Base-by-base conservation (phyloP, 2,113 vertebrate species). In the Promerops cafer region DNA sequence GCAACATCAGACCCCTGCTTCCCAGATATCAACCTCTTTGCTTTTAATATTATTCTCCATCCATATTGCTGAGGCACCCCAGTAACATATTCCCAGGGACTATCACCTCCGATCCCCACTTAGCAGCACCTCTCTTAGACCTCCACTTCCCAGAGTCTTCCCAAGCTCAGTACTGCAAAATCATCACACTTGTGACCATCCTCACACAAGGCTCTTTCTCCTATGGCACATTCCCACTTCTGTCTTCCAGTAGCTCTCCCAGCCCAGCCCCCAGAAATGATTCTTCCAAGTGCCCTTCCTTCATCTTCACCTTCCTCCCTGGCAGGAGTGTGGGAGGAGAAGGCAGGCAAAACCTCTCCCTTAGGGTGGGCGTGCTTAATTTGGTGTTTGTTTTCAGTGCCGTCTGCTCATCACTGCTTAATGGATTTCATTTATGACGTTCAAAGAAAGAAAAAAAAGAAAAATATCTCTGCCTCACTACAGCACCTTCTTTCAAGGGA, bases 321-420 rank as follows among this genome's bases (percentile, higher is more conserved):
- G 63, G 49, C 66, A 88, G 53, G 27, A 85, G 49, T 1, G 28
- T 64, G 83, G 89, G 79, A 85, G 75, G 53, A 88, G 71, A 72
- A 94, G 76, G 91, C 61, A 90, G 85, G 74, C 66, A 83, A 76
- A 94, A 86, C 83, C 59, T 83, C 61, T 90, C 53, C 57, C 54
- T 2, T 49, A 37, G 79, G 90, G 96, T 94, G 79, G 93, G 91
- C 0, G 57, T 90, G 75, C 83, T 83, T 96, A 92, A 96, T 96
- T 90, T 86, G 40, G 71, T 95, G 89, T 94, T 96, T 96, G 91
- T 94, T 96, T 96, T 92, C 91, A 83, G 63, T 88, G 71, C 80
- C 0, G 83, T 83, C 86, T 94, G 76, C 91, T 95, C 83, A 88
- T 94, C 89, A 60, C 71, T 92, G 53, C 72, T 92, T 95, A 94